A percentile compares a stretch with the other conserved stretches of the same genome.
Evolutionary conservation across 2,888 invertebrate species (phyloP).

Genomic region (Xylota sylvarum): DNA sequence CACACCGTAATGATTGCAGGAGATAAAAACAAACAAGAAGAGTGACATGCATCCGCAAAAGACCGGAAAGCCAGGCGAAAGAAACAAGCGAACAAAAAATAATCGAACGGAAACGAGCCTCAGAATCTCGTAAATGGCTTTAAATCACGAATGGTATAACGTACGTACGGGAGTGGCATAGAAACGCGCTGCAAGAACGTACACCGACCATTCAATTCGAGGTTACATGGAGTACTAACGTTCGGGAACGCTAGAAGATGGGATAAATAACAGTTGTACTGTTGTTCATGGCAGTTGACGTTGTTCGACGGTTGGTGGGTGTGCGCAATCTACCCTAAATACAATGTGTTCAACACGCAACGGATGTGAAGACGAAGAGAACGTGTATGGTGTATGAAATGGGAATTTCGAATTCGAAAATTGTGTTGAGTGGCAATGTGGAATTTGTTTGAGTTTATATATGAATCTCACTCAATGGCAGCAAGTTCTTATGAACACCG

Average conservation of each 20-base stretch:
- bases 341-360: slow-evolving; percentile 54
- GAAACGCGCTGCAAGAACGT: slow-evolving; percentile 35
- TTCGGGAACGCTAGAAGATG: slow-evolving; percentile 66
- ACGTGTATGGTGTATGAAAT: slow-evolving; percentile 24
- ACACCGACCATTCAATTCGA: slow-evolving; percentile 69
- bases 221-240: slow-evolving; percentile 75
- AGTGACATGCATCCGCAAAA: slow-evolving; percentile 53
- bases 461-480: not conserved
- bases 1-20: slow-evolving; percentile 48
- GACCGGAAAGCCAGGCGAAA: slow-evolving; percentile 38
- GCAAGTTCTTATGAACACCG: too few relatives aligned
- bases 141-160: slow-evolving; percentile 31
- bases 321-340: slow-evolving; percentile 39
- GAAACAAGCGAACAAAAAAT: slow-evolving; percentile 11
- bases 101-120: slow-evolving; percentile 52
- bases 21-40: slow-evolving; percentile 36
- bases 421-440: slow-evolving; percentile 1
- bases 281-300: not conserved
- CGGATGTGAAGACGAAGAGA: slow-evolving; percentile 3
- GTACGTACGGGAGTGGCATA: slow-evolving; percentile 43
- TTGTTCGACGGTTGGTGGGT: not conserved
- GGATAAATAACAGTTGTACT: slow-evolving; percentile 72
- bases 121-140: slow-evolving; percentile 38
- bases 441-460: slow-evolving; percentile 19
- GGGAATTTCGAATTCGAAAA: slow-evolving; percentile 43